Conservation (phyloP, 2,797 vertebrate genomes). For the Myripristis murdjan region DNA sequence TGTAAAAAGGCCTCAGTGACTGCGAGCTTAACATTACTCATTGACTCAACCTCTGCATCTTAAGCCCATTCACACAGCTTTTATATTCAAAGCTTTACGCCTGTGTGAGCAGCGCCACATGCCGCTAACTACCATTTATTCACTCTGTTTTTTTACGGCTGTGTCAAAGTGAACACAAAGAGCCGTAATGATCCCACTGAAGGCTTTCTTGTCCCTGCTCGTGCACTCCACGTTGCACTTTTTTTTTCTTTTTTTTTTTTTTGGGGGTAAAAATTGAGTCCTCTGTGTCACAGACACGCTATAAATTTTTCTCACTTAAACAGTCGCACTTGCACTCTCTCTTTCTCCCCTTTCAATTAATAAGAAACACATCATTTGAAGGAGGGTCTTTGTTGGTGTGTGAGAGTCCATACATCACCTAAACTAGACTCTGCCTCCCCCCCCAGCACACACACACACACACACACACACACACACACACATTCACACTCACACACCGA, state of each 20-base stretch:
- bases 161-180: constrained; percentile 67
- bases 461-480: too few species aligned
- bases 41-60: constrained; percentile 53
- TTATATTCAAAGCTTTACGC: constrained; percentile 57
- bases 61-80: constrained; percentile 64
- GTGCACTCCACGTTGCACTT: constrained; percentile 14
- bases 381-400: constrained; percentile 79
- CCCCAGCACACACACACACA: constrained; percentile 40
- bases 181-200: constrained; percentile 60
- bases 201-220: constrained; percentile 54
- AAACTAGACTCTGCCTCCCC: constrained; percentile 72
- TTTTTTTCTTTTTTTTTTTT: neutral
- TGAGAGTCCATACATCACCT: constrained; percentile 83
- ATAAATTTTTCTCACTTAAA: constrained; percentile 73
- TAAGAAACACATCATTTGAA: constrained; percentile 74
- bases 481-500: constrained; percentile 40
- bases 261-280: constrained; percentile 35
- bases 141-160: constrained; percentile 51
- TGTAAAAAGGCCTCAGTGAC: constrained; percentile 40
- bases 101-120: constrained; percentile 54
- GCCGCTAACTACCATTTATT: constrained; percentile 63
- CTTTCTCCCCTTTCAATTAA: constrained; percentile 78
- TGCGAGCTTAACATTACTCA: constrained; percentile 47
- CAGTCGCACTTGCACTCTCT: constrained; percentile 47
- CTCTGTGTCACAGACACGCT: constrained; percentile 60